Evolutionary conservation across 2,888 invertebrate genomes (phyloP), one percentile per base, ranked within the genome.

Genomic region (Sesia bembeciformis): DNA sequence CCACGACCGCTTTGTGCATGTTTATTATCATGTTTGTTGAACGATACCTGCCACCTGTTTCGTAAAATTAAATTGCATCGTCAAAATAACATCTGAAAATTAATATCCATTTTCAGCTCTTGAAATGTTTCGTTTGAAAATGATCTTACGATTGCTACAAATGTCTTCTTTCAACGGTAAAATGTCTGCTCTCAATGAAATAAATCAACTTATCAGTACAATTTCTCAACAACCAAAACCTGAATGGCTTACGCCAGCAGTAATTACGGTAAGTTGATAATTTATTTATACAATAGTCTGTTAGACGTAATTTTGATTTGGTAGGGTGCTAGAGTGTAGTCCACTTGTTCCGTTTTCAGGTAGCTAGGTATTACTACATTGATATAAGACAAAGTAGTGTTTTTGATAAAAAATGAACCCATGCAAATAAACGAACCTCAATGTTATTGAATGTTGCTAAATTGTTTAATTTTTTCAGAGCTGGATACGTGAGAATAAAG

Each of bases 121-220:
- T 70, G 98, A 98, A 91, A 96, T 97, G 87, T 97, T 98, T 91
- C 93, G 98, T 67, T 91, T 98, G 65, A 97, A 98, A 91, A 98
- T 98, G 96, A 98, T 98, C 72, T 91, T 98, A 66, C 84, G 97
- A 76, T 93, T 97, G 70, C 88, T 98, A 62, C 97, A 98, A 91
- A 97, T 98, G 80, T 98, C 98, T 39, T 98, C 98, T 54, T 99
- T 98, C 79, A 98, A 98, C 88, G 98, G 98, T 43, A 98, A 98
- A 91, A 99, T 99, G 98, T 98, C 98, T 73, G 98, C 98, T 39
- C 90, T 99, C 61, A 98, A 98, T 82, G 98, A 99, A 91, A 97
- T 99, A 57, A 98, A 98, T 86, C 98, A 98, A 91, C 96, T 98
- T 53, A 95, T 97, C 62, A 95, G 96, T 57, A 95, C 95, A 69